phyloP scores from a whole-genome alignment of 1,140 invertebrate species.

The Sarcophaga bullata region DNA sequence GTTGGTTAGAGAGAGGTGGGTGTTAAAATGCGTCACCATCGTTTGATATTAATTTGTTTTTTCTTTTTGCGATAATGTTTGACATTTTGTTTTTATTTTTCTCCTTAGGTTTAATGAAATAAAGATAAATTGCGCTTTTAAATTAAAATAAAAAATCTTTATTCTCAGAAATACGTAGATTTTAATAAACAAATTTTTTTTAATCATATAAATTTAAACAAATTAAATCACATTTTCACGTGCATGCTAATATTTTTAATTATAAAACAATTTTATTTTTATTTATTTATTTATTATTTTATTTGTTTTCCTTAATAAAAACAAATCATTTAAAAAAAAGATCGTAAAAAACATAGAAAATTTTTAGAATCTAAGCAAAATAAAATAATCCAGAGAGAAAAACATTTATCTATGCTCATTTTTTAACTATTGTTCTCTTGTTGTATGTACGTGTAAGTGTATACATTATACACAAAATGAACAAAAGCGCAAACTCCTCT shows the following conservation, averaged over 20 bases:
- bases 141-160: background rate
- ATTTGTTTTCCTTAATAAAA: background rate
- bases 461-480: background rate
- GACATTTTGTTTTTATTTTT: too few species aligned
- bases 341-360: background rate
- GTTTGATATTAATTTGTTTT: too few species aligned
- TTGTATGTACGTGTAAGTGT: too few species aligned
- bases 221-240: background rate
- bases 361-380: background rate
- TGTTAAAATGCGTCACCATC: background rate
- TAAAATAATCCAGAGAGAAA: background rate
- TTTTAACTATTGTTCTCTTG: too few species aligned
- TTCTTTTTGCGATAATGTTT: too few species aligned
- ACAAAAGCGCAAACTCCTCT: background rate
- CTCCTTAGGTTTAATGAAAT: too few species aligned
- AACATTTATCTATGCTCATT: background rate
- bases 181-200: too few species aligned
- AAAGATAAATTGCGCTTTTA: conserved; percentile 10
- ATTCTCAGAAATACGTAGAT: background rate
- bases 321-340: background rate
- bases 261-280: too few species aligned
- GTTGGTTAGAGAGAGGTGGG: background rate
- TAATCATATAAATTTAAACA: background rate
- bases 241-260: background rate
- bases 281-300: background rate